These are phyloP conservation scores for Heliconius hermathena DNA, from an alignment of 1,140 invertebrate genomes.

Conservation along the genomic window DNA sequence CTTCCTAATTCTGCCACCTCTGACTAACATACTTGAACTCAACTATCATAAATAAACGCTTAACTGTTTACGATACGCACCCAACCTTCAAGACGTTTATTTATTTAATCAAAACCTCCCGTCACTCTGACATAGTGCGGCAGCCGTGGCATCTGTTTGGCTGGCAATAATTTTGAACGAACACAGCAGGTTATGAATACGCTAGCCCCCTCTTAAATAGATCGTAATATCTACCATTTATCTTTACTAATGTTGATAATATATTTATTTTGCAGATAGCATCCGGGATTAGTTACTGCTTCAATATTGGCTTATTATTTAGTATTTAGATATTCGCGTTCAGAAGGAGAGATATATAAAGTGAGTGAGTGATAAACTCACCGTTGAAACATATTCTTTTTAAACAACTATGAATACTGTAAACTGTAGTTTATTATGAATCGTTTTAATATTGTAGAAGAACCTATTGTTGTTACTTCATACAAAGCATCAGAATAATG, in stretches of 20 bases:
- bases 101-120: constrained; percentile 33
- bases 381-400: too few species aligned
- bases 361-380: too few species aligned
- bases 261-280: constrained; percentile 21
- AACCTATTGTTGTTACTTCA: too few species aligned
- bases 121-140: constrained; percentile 31
- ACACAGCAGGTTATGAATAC: constrained; percentile 37
- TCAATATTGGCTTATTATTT: background rate
- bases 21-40: background rate
- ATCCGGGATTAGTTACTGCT: constrained; percentile 20
- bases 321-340: background rate
- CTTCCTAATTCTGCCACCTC: background rate
- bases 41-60: background rate
- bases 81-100: background rate
- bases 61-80: background rate
- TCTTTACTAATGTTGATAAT: constrained; percentile 29
- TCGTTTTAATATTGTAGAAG: too few species aligned
- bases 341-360: too few species aligned
- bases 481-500: background rate
- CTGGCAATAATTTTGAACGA: constrained; percentile 29
- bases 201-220: constrained; percentile 33
- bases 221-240: constrained; percentile 31
- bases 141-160: constrained; percentile 29
- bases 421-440: too few species aligned
- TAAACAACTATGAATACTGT: too few species aligned